A percentile compares a stretch with the other conserved stretches of the same genome.
These are phyloP conservation scores for Steinernema hermaphroditum DNA, from an alignment of 2,888 invertebrate genomes.

Conservation along the genomic window DNA sequence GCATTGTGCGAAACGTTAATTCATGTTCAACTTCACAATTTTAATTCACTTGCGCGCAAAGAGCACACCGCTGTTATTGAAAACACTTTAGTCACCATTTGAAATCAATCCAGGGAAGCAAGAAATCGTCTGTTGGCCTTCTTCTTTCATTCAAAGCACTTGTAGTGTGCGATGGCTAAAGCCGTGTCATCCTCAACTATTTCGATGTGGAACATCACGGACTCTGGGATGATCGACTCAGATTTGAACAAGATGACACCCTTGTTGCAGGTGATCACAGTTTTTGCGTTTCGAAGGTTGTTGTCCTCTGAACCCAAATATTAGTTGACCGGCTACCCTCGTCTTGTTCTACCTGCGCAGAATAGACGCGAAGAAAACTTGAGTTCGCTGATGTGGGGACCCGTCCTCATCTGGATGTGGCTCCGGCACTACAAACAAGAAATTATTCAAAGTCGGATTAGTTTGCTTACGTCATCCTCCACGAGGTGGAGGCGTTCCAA, in stretches of 20 bases:
- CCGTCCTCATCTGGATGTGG: background rate
- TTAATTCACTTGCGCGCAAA: no score
- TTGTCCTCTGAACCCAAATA: background rate
- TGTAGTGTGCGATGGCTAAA: background rate
- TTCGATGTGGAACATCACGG: constrained; percentile 1
- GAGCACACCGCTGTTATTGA: no score
- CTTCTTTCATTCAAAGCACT: constrained; percentile 2
- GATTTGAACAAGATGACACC: background rate
- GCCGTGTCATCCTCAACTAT: background rate
- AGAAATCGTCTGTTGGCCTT: no score
- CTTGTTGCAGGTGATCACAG: background rate
- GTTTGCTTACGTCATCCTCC: background rate
- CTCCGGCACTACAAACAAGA: background rate
- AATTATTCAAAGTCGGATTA: no score
- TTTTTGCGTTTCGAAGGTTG: background rate
- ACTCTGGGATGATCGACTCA: background rate
- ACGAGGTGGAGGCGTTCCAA: background rate
- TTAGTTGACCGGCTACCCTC: no score
- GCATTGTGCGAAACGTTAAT: constrained; percentile 7
- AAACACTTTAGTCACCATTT: no score
- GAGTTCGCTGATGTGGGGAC: background rate
- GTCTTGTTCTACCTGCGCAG: no score
- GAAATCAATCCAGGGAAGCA: no score
- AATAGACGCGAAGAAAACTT: background rate
- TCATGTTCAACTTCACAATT: no score